These are phyloP conservation scores for Macaria notata DNA, from an alignment of 2,888 invertebrate species.

Conservation along the genomic window DNA sequence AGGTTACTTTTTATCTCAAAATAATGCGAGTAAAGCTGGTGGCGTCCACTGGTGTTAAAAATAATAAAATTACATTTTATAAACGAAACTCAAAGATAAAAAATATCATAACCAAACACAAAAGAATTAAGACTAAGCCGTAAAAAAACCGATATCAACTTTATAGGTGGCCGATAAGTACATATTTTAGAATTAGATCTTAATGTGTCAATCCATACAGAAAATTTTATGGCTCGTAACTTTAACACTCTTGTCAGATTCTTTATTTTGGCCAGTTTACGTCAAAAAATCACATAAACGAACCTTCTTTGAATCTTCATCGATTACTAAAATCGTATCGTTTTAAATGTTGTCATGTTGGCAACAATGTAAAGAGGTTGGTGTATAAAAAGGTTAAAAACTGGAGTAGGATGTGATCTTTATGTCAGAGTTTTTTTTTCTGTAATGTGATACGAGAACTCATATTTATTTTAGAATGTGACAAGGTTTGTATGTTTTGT, in stretches of 20 bases:
- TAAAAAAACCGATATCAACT: no score
- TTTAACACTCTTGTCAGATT: not conserved
- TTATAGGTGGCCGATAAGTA: no score
- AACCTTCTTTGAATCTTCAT: not conserved
- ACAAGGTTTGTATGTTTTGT: no score
- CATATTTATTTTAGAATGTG: no score
- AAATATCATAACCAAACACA: no score
- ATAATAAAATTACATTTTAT: no score
- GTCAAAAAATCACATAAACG: not conserved
- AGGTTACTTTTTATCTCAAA: no score
- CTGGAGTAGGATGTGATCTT: not conserved
- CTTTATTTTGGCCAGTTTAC: conserved; percentile 5
- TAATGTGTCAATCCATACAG: conserved; percentile 21
- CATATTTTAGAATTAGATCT: conserved; percentile 16
- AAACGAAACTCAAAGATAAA: no score
- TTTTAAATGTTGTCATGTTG: not conserved
- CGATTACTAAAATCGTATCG: not conserved
- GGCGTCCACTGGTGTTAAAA: no score
- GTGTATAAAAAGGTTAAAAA: not conserved
- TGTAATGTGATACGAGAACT: no score
- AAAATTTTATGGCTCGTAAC: conserved; percentile 12
- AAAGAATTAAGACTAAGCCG: no score
- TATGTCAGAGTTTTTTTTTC: not conserved
- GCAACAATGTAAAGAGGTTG: conserved; percentile 5
- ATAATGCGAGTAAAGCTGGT: no score